A percentile compares a stretch with the other conserved stretches of the same genome.
Evolutionary conservation across 2,888 invertebrate genomes (phyloP).

Genomic region (Ceramica pisi): DNA sequence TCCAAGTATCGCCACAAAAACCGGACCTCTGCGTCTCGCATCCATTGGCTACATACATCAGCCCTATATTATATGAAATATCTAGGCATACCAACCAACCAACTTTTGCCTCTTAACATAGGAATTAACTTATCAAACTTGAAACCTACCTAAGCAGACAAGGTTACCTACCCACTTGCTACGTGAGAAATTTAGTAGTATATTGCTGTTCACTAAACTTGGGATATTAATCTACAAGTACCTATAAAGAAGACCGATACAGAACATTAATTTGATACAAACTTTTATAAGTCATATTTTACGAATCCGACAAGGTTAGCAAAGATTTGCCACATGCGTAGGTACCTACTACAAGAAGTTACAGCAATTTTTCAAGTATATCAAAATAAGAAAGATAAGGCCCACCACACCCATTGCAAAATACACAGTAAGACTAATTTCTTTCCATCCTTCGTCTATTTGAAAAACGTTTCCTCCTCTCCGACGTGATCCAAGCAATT

Average conservation of each 20-base stretch:
- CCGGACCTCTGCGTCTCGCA: no score
- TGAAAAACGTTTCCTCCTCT: background rate
- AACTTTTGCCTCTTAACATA: constrained; percentile 16
- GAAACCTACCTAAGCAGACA: background rate
- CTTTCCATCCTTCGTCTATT: background rate
- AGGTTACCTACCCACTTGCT: background rate
- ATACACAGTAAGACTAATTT: background rate
- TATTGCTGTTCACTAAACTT: constrained; percentile 14
- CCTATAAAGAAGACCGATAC: background rate
- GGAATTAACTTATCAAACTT: constrained; percentile 26
- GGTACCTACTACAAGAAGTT: no score
- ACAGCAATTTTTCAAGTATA: background rate
- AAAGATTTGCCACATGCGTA: no score
- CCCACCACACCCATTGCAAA: background rate
- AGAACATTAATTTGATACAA: constrained; percentile 5
- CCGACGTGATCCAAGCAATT: background rate
- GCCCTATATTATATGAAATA: background rate
- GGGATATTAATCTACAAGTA: background rate
- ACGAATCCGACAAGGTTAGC: background rate
- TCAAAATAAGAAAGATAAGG: background rate
- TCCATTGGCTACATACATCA: no score
- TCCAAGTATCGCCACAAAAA: no score
- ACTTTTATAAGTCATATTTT: background rate
- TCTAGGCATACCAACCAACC: background rate
- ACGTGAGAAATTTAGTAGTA: constrained; percentile 1